Evolutionary conservation across 2,113 vertebrate species (phyloP).

Genomic region (Synodontis membranacea): DNA sequence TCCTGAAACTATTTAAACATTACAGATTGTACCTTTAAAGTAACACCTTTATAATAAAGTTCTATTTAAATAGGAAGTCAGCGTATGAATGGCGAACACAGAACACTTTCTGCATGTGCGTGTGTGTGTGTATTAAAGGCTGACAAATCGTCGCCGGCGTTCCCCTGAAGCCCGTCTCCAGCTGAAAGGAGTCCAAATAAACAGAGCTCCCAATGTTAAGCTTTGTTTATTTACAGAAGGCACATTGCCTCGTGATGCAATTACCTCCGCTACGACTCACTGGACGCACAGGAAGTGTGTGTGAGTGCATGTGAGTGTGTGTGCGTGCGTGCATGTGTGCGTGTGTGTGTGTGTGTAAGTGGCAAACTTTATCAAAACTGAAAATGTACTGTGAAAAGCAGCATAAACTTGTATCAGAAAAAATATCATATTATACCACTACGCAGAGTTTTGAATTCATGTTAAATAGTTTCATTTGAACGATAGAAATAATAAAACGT

Average conservation of each 20-base stretch:
- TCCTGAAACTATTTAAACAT: neutral
- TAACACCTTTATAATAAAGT: neutral
- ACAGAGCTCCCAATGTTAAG: conserved; percentile 27
- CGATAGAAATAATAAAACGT: neutral
- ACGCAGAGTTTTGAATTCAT: neutral
- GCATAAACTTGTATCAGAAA: neutral
- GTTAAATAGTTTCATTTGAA: neutral
- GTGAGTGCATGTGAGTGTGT: neutral
- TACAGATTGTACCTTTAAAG: neutral
- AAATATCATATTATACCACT: neutral
- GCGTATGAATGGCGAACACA: neutral
- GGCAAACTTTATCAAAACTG: neutral
- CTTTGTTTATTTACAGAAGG: conserved; percentile 49
- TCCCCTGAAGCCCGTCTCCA: conserved; percentile 28
- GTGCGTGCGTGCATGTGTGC: neutral
- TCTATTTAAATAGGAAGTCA: neutral
- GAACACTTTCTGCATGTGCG: neutral
- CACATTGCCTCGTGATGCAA: conserved; percentile 41
- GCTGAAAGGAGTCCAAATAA: conserved; percentile 46
- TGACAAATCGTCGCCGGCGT: conserved; percentile 14
- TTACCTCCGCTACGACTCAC: conserved; percentile 42
- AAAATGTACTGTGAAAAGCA: neutral
- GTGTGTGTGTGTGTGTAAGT: neutral
- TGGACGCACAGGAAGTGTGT: conserved; percentile 18
- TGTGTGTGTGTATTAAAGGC: conserved; percentile 28